These are phyloP conservation scores for Austrofundulus limnaeus DNA, from an alignment of 2,113 vertebrate species.

Conservation along the genomic window DNA sequence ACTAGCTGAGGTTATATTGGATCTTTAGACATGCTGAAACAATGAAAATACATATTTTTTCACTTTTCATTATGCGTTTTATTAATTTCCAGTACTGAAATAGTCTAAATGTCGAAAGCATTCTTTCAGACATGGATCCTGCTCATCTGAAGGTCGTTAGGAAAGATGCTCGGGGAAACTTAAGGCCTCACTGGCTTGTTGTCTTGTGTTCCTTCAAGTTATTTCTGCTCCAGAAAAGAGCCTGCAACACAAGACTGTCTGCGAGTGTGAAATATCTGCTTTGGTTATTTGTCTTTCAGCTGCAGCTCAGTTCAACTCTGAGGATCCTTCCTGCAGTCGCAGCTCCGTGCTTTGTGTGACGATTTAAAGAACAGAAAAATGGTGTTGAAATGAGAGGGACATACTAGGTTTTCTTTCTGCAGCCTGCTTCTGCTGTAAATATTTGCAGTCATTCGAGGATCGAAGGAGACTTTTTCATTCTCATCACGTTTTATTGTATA, in stretches of 20 bases:
- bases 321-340: neutral
- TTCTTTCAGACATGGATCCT: conserved; percentile 1
- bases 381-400: no score
- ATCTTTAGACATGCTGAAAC: no score
- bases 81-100: neutral
- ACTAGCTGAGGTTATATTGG: no score
- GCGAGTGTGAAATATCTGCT: conserved; percentile 12
- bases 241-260: conserved; percentile 4
- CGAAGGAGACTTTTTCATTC: no score
- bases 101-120: conserved; percentile 19
- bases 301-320: neutral
- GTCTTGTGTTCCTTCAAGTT: conserved; percentile 28
- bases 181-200: conserved; percentile 25
- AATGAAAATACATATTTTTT: neutral
- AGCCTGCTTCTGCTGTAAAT: no score
- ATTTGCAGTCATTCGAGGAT: no score
- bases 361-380: no score
- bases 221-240: conserved; percentile 11
- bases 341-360: no score
- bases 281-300: neutral
- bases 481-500: no score
- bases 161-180: conserved; percentile 27
- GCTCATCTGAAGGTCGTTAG: conserved; percentile 9
- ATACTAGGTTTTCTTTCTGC: no score
- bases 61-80: neutral